Evolutionary conservation across 2,888 invertebrate genomes (phyloP).

Genomic region (Ichneumoninae sp.): DNA sequence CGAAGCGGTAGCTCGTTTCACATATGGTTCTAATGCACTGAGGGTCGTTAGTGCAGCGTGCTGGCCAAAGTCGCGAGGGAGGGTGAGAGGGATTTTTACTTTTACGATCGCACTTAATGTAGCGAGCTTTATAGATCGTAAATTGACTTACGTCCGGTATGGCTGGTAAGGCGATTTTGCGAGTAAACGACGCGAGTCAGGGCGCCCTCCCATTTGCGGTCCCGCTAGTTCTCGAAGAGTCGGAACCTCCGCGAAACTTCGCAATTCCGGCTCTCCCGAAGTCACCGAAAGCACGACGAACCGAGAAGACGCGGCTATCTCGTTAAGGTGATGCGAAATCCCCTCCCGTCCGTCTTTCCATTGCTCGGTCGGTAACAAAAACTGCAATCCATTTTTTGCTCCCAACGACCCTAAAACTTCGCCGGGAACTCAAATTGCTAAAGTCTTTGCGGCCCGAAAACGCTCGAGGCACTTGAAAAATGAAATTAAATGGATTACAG

Average conservation of each 20-base stretch:
- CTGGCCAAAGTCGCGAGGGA: background rate
- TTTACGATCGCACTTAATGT: constrained; percentile 65
- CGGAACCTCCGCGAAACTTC: background rate
- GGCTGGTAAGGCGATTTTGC: constrained; percentile 38
- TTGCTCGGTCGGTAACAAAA: no score
- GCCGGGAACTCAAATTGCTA: no score
- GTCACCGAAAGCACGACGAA: constrained; percentile 9
- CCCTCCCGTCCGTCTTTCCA: no score
- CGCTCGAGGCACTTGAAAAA: no score
- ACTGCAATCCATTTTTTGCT: no score
- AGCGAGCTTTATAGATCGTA: constrained; percentile 65
- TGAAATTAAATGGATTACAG: no score
- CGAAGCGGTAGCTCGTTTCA: constrained; percentile 25
- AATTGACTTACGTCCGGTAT: constrained; percentile 58
- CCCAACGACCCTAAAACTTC: no score
- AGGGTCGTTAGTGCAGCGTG: constrained; percentile 36
- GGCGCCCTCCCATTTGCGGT: constrained; percentile 16
- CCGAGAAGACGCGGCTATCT: no score
- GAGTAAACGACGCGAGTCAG: constrained; percentile 31
- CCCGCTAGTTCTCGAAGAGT: background rate
- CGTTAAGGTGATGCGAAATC: no score
- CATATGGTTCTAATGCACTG: constrained; percentile 50
- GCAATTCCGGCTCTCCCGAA: constrained; percentile 1
- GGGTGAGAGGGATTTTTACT: constrained; percentile 22
- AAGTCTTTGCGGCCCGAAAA: no score